Percentiles rank a stretch among this genome's conserved stretches.
Evolutionary conservation across 2,797 vertebrate species (phyloP).

Genomic region (Myiotriccus ornatus): DNA sequence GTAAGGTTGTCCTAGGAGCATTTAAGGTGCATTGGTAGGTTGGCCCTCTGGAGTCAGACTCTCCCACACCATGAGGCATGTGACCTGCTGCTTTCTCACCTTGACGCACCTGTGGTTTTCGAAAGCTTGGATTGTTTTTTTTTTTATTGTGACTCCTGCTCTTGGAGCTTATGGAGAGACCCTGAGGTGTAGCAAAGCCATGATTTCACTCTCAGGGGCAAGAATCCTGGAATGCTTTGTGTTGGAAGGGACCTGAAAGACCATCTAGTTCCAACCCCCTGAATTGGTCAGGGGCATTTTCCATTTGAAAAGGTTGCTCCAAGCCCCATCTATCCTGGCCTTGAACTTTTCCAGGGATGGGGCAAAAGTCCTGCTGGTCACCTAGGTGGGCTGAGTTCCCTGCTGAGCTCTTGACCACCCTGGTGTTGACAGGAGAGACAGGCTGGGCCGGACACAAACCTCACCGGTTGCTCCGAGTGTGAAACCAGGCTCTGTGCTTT

Average conservation of each 20-base stretch:
- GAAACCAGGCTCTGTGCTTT: background rate
- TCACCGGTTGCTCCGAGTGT: background rate
- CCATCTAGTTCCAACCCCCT: background rate
- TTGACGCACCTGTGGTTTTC: rapidly evolving
- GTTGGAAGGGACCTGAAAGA: background rate
- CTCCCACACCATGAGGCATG: background rate
- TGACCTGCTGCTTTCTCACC: background rate
- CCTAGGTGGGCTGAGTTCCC: background rate
- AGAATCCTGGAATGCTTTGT: background rate
- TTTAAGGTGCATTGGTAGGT: background rate
- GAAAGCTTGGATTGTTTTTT: background rate
- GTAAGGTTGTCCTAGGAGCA: background rate
- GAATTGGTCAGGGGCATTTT: background rate
- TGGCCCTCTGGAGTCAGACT: background rate
- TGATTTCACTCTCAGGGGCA: background rate
- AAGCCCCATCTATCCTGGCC: background rate
- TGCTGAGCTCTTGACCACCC: background rate
- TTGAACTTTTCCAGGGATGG: background rate
- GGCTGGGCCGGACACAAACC: background rate
- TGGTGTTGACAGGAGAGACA: rapidly evolving
- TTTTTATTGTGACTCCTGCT: background rate
- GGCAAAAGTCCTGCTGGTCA: background rate
- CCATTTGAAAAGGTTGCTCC: background rate
- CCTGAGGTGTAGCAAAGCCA: background rate
- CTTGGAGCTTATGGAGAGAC: background rate